Base-by-base conservation (phyloP, 2,113 vertebrate genomes). In the Ginglymostoma cirratum region DNA sequence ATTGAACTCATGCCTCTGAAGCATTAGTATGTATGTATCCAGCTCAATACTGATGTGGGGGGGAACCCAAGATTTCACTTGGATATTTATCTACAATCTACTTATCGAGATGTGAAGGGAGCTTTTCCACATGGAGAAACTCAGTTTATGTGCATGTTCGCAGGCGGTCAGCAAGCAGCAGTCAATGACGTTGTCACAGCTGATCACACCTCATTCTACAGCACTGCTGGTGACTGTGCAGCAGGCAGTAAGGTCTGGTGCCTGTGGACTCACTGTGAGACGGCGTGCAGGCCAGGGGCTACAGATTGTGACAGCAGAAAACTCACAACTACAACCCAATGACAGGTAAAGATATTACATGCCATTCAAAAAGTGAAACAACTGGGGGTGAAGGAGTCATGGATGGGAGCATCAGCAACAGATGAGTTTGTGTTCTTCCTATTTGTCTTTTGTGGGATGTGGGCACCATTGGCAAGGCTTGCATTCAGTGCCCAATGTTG, bases 151-250 rank as follows among this genome's bases (percentile, higher is more conserved):
- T 65, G 52, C 34, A 5, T 72, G 45, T 92, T 85, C 55, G 24
- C 96, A 96, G 69, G 17, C 10, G 48, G n/a, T 34, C 34, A 72
- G 67, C 52, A 55, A 92, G 45, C 2, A 8, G 30, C 86, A 72
- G 83, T 72, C 85, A 12, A 23, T 85, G 95, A 96, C 96, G 23
- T 24, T 96, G 85, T 95, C 89, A 90, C 92, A 52, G 21, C 55
- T 96, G 10, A 70, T 96, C 76, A 95, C 83, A 4, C 95, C 19
- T 52, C n/a, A 89, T 55, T n/a, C 67, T 27, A 95, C 87, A 52
- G 2, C 61, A 69, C 96, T 96, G 27, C 90, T 96, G 96, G 30
- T 78, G 96, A 72, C 30, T 14, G 5, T 34, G 67, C 61, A 80
- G 76, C 67, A 78, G 93, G 93, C 27, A 69, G 6, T 66, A 94